phyloP scores from a whole-genome alignment of 2,113 vertebrate species.

The Tretioscincus oriximinensis region DNA sequence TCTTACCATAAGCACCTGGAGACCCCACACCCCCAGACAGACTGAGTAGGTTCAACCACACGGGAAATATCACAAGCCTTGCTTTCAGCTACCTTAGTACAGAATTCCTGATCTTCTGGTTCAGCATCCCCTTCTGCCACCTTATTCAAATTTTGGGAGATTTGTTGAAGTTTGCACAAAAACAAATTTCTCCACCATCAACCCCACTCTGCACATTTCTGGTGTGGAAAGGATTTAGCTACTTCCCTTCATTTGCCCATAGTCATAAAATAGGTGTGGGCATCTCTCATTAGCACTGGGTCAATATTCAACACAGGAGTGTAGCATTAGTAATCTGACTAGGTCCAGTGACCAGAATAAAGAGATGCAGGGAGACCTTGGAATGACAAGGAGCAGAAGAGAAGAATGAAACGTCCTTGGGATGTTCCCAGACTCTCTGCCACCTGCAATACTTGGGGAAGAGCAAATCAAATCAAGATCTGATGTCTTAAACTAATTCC shows the following conservation, averaged over 20 bases:
- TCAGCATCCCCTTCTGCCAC: background rate
- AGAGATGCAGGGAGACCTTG: background rate
- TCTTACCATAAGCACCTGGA: too few relatives aligned
- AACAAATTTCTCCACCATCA: background rate
- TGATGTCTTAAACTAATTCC: too few relatives aligned
- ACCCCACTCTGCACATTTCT: background rate
- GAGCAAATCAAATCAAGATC: background rate
- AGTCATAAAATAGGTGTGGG: too few relatives aligned
- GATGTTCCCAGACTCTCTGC: background rate
- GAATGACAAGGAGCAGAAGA: too few relatives aligned
- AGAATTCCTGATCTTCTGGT: background rate
- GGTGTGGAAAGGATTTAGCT: background rate
- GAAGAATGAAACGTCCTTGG: background rate
- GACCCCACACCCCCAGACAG: too few relatives aligned
- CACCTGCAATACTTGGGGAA: background rate
- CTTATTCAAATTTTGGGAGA: background rate
- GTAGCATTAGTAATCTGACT: too few relatives aligned
- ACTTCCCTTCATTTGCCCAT: too few relatives aligned
- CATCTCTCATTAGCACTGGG: fast-evolving
- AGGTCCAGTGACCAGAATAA: background rate
- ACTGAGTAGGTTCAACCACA: background rate
- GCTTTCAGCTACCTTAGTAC: background rate
- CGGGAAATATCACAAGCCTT: background rate
- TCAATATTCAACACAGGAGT: too few relatives aligned
- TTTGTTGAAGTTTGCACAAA: too few relatives aligned